Conservation (phyloP, 2,113 vertebrate genomes). For the Pandion haliaetus region DNA sequence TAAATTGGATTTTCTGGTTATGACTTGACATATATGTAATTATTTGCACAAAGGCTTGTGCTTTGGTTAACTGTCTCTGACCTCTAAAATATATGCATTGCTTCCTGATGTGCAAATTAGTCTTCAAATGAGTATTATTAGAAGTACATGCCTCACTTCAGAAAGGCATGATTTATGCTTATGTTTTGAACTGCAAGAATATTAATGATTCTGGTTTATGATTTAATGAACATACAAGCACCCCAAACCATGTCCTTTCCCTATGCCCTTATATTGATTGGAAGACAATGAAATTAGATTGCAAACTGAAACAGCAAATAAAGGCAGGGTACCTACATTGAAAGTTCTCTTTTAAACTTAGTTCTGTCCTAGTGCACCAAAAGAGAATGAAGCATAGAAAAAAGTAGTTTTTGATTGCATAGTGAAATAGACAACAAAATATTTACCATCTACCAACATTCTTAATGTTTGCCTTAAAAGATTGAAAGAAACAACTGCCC, state of each 20-base stretch:
- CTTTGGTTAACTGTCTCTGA: background rate
- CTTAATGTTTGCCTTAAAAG: background rate
- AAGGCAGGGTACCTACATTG: background rate
- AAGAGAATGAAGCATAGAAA: background rate
- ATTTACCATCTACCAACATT: background rate
- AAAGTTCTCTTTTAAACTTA: background rate
- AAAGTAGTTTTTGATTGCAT: background rate
- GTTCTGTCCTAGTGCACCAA: background rate
- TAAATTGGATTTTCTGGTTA: background rate
- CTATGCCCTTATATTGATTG: background rate
- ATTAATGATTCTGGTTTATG: background rate
- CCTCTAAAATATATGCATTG: background rate
- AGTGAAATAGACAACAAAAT: background rate
- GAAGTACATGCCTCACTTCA: background rate
- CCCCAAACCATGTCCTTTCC: background rate
- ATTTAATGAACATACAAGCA: background rate
- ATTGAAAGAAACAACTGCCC: background rate
- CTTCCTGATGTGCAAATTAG: background rate
- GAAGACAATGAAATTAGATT: background rate
- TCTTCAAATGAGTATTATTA: background rate
- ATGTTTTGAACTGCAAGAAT: background rate
- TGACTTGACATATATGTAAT: background rate
- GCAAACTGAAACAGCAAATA: background rate
- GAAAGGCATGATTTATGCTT: background rate
- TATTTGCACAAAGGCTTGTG: background rate